A percentile compares a stretch with the other conserved stretches of the same genome.
phyloP scores from a whole-genome alignment of 2,113 vertebrate species.

The Actinemys pallida region DNA sequence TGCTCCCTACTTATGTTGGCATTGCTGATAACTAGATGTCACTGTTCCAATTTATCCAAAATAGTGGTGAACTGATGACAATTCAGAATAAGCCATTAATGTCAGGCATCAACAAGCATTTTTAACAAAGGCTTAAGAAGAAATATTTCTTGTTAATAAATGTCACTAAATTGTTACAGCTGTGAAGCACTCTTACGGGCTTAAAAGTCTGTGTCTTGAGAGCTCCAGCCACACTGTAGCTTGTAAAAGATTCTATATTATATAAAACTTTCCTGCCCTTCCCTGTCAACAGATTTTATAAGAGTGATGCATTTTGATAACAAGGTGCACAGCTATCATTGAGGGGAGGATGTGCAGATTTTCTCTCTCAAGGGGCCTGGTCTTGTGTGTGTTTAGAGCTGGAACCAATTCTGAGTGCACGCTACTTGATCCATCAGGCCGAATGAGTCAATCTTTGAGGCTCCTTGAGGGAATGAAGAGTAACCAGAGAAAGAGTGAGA shows the following conservation, averaged over 20 bases:
- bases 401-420: neutral
- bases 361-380: neutral
- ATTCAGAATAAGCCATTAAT: neutral
- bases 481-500: neutral
- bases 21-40: neutral
- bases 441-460: neutral
- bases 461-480: neutral
- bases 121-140: slow-evolving; percentile 9
- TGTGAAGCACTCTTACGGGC: neutral
- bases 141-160: slow-evolving; percentile 16
- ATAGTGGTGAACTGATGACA: neutral
- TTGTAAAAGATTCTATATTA: neutral
- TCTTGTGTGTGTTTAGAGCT: neutral
- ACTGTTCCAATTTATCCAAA: slow-evolving; percentile 8
- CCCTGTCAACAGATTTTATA: neutral
- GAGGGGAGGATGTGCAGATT: neutral
- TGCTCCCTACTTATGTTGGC: neutral
- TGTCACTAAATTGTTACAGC: neutral
- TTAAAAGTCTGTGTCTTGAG: neutral
- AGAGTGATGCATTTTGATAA: fast-evolving
- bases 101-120: neutral
- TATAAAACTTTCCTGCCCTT: neutral
- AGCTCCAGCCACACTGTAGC: neutral
- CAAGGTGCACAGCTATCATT: neutral
- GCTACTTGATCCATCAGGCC: neutral